These are phyloP conservation scores for Pachyramphus minor DNA, from an alignment of 2,113 vertebrate species.

Conservation along the genomic window DNA sequence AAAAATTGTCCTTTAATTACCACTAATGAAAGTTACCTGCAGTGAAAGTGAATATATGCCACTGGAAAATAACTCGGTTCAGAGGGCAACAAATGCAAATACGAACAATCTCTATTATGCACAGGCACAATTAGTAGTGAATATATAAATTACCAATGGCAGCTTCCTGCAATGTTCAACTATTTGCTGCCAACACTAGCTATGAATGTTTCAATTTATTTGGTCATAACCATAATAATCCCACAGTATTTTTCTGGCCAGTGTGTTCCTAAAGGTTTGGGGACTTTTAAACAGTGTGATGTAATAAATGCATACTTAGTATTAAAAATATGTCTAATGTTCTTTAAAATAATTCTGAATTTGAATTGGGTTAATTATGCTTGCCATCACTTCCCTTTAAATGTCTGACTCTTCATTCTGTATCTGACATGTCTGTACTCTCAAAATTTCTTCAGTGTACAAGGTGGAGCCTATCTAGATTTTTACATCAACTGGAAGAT, in stretches of 20 bases:
- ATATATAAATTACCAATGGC: neutral
- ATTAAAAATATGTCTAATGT: neutral
- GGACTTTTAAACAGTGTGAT: neutral
- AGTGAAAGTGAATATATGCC: neutral
- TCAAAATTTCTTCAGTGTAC: neutral
- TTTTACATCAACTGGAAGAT: neutral
- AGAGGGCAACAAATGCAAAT: slow-evolving; percentile 28
- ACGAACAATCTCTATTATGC: neutral
- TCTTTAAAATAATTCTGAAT: neutral
- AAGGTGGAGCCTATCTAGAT: neutral
- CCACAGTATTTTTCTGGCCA: neutral
- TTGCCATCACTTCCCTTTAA: neutral
- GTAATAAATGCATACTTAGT: neutral
- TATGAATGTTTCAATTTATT: slow-evolving; percentile 9
- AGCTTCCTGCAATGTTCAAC: neutral
- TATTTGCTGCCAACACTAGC: neutral
- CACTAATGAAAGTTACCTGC: slow-evolving; percentile 36
- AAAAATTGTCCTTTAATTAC: slow-evolving; percentile 53
- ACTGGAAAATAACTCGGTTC: slow-evolving; percentile 3
- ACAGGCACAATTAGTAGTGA: slow-evolving; percentile 13
- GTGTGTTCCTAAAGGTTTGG: neutral
- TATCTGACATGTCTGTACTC: neutral
- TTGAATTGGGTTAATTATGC: neutral
- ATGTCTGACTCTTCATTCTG: neutral
- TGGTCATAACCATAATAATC: neutral